A percentile compares a stretch with the other conserved stretches of the same genome.
Evolutionary conservation across 2,888 invertebrate species (phyloP).

Genomic region (Hipparchia sbordonii): DNA sequence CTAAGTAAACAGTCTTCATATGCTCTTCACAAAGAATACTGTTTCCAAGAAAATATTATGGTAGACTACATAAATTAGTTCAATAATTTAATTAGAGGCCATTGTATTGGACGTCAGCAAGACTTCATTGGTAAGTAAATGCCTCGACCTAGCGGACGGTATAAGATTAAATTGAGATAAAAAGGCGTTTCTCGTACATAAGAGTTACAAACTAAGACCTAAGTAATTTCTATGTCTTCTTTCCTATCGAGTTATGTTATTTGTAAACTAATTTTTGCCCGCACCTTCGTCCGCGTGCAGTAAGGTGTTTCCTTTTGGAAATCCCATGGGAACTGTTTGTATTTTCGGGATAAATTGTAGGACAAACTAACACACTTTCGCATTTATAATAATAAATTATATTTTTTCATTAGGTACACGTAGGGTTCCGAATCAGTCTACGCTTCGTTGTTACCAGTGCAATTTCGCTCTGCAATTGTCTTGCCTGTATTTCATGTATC

Average conservation of each 20-base stretch:
- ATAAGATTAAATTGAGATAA: conserved; percentile 4
- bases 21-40: background rate
- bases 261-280: background rate
- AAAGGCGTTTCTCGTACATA: background rate
- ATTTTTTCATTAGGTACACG: too few species aligned
- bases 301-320: too few species aligned
- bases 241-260: background rate
- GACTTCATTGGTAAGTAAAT: background rate
- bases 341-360: too few species aligned
- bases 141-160: background rate
- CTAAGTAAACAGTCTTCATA: background rate
- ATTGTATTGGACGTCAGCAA: conserved; percentile 10
- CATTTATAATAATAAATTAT: too few species aligned
- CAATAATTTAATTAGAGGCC: conserved; percentile 9
- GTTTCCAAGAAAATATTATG: background rate
- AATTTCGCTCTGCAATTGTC: too few species aligned
- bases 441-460: too few species aligned
- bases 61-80: background rate
- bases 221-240: background rate
- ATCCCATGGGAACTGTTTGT: too few species aligned
- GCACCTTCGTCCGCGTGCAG: too few species aligned
- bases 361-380: too few species aligned
- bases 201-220: background rate
- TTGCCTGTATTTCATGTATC: too few species aligned
- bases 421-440: too few species aligned